Base-by-base conservation (phyloP, 2,797 vertebrate species). In the Xenentodon cancila region DNA sequence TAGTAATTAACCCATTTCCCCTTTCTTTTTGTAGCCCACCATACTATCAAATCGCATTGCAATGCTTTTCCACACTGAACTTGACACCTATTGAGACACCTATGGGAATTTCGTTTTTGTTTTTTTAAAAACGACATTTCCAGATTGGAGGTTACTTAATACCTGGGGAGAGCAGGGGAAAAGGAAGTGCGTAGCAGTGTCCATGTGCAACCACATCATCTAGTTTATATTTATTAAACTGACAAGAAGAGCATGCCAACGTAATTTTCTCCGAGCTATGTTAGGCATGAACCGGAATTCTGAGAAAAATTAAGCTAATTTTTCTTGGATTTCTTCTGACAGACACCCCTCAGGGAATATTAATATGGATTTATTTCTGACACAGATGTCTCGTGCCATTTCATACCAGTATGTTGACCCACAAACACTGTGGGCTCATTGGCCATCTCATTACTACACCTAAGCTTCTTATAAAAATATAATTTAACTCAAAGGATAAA, bases 1-100 rank as follows among this genome's bases (percentile, higher is more conserved):
- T 48, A 12, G 71, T 87, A 87, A 90, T 89, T 86, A 87, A 79
- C 73, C 76, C 63, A 72, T 81, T 63, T 73, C 73, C 77, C 62
- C 45, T 42, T 64, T 69, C 81, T 79, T 70, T 79, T 78, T 61
- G 56, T 21, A 53, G 72, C 69, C 63, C 53, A 44, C 52, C 30
- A 5, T 60, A 73, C 66, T 22, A 64, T 75, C 46, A 9, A 63
- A 73, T 71, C 67, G 48, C 34, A 15, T 79, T 80, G 59, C 16
- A 46, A 3, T 19, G 68, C 77, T 63, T 65, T 66, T 43, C 45
- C 42, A 27, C 50, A 43, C 53, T 71, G 50, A 27, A 49, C 49
- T 55, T 55, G 21, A 77, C 77, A 68, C 62, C 71, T 32, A 59
- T 12, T 54, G 46, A 52, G 60, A 50, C 21, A 53, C 72, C 54